A percentile compares a stretch with the other conserved stretches of the same genome.
These are phyloP conservation scores for Maccullochella peelii DNA, from an alignment of 2,113 vertebrate species.

Conservation along the genomic window DNA sequence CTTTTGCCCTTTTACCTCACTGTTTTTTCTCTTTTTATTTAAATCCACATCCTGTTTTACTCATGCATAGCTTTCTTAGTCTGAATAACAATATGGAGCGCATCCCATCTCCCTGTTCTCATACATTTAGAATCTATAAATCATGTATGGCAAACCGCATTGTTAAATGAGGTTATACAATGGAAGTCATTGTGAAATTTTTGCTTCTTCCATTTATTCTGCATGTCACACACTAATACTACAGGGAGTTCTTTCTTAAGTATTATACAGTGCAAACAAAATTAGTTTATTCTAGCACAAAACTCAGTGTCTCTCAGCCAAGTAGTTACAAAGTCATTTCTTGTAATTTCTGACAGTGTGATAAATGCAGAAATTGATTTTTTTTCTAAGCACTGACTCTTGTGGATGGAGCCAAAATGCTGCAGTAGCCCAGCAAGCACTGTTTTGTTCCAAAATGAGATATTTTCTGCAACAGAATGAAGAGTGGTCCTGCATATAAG, in stretches of 20 bases:
- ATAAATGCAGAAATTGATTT: constrained; percentile 54
- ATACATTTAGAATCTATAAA: constrained; percentile 77
- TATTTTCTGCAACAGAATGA: neutral
- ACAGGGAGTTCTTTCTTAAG: constrained; percentile 53
- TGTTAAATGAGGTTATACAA: constrained; percentile 73
- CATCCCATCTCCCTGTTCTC: constrained; percentile 51
- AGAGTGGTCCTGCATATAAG: neutral
- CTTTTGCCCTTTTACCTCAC: constrained; percentile 65
- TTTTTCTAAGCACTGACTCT: constrained; percentile 5
- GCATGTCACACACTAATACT: constrained; percentile 60
- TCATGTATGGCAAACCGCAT: constrained; percentile 70
- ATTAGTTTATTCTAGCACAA: constrained; percentile 41
- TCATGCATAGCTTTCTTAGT: constrained; percentile 31
- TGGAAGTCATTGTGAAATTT: constrained; percentile 66
- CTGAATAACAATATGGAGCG: constrained; percentile 53
- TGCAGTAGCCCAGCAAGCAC: constrained; percentile 8
- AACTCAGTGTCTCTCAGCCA: constrained; percentile 27
- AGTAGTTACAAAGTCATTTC: constrained; percentile 36
- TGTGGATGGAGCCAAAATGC: constrained; percentile 12
- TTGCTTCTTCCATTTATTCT: constrained; percentile 70
- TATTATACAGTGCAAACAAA: constrained; percentile 53
- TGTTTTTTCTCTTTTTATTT: constrained; percentile 37
- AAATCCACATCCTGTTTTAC: constrained; percentile 53
- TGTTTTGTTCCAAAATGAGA: constrained; percentile 27
- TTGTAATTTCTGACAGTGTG: constrained; percentile 52